A percentile compares a stretch with the other conserved stretches of the same genome.
Evolutionary conservation across 1,140 invertebrate genomes (phyloP).

Genomic region (Cardiocondyla obscurior): DNA sequence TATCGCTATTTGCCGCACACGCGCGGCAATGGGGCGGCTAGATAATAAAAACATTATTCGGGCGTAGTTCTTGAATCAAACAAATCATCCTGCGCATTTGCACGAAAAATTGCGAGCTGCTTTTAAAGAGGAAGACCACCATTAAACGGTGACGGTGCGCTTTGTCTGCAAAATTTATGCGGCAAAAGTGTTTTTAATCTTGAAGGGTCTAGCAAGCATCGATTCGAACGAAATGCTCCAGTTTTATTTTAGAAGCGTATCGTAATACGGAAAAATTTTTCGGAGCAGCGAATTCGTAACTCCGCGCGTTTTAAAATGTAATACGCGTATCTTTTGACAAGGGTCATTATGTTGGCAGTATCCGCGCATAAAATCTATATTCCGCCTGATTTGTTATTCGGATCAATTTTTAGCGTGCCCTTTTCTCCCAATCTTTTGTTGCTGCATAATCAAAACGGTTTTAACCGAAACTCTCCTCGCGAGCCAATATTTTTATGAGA

Average conservation of each 20-base stretch:
- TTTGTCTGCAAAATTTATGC: not conserved
- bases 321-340: not conserved
- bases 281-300: not conserved
- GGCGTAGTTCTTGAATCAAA: not conserved
- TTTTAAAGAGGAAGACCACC: not conserved
- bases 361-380: conserved; percentile 10
- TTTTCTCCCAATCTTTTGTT: not conserved
- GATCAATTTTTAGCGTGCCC: not conserved
- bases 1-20: conserved; percentile 11
- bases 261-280: not conserved
- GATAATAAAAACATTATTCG: conserved; percentile 41
- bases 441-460: not conserved
- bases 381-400: not conserved
- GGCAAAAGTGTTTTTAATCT: not conserved
- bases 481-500: not conserved
- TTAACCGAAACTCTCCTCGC: not conserved
- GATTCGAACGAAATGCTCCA: not conserved
- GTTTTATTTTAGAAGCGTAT: not conserved
- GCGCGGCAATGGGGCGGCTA: conserved; percentile 3
- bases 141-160: not conserved
- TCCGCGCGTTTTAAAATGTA: conserved; percentile 9
- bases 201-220: not conserved
- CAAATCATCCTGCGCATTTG: not conserved
- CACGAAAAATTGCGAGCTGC: not conserved
- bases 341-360: not conserved